phyloP scores from a whole-genome alignment of 2,797 vertebrate species.

The Momotus momota region DNA sequence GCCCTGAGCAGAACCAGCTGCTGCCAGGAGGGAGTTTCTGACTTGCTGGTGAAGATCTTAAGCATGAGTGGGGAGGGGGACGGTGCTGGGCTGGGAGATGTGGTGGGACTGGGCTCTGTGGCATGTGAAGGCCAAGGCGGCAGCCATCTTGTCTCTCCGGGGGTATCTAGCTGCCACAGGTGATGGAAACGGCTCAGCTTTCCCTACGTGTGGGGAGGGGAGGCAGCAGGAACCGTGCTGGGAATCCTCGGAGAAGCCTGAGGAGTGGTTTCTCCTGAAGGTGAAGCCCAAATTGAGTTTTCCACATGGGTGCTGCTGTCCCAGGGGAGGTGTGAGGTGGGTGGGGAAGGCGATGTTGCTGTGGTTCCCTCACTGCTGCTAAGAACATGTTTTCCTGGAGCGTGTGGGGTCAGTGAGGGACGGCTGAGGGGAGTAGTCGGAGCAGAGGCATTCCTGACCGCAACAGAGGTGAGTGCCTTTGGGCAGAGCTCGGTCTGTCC shows the following conservation, averaged over 20 bases:
- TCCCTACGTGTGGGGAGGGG: too few relatives aligned
- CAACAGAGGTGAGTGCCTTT: neutral
- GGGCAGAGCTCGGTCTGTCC: neutral
- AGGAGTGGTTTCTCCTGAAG: neutral
- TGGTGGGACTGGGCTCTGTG: fast-evolving
- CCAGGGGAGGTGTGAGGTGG: fast-evolving
- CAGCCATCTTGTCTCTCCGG: neutral
- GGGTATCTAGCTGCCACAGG: fast-evolving
- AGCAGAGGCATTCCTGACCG: fast-evolving
- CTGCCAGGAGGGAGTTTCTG: neutral
- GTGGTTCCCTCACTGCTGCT: neutral
- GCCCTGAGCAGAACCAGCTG: neutral
- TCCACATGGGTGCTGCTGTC: neutral
- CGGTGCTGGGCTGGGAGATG: fast-evolving
- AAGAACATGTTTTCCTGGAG: fast-evolving
- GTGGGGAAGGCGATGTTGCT: neutral
- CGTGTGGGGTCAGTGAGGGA: fast-evolving
- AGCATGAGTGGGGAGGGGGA: neutral
- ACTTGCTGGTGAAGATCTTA: neutral
- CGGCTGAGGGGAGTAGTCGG: neutral
- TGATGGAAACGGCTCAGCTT: neutral
- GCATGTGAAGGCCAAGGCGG: neutral
- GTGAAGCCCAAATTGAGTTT: neutral
- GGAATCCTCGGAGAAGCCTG: neutral
- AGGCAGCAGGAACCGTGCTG: neutral